Base-by-base conservation (phyloP, 1,140 invertebrate species). In the Samia ricini region DNA sequence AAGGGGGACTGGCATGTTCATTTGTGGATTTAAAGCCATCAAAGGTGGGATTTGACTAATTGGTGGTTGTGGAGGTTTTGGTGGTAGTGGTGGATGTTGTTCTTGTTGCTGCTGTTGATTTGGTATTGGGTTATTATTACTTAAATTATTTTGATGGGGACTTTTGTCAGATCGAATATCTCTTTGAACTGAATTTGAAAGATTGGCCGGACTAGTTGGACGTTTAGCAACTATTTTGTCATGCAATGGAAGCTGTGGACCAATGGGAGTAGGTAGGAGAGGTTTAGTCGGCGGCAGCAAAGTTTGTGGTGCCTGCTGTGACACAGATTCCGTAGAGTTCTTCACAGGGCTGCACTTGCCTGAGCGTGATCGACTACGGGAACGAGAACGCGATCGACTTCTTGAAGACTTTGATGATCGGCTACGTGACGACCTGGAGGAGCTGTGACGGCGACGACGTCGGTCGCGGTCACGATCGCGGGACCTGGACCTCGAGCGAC, bases 261-360 rank as follows among this genome's bases (percentile, higher is more conserved):
- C 85, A 24, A 87, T 79, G 18, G 81, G 83, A 59, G 82, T 86
- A 58, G 83, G 82, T 68, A 86, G 67, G 59, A 88, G 83, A 60
- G 88, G 76, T 70, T 86, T 85, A 60, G 87, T 83, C 72, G 88
- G 86, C 63, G 87, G 85, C 69, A 87, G 72, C 36, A 90, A 77
- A 63, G 79, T 79, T 76, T 81, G 80, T 58, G 79, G 74, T 63
- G 74, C 72, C 68, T 74, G 68, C 77, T 84, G 83, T 64, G 77
- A 73, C 64, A 68, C 77, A 64, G 69, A 61, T 64, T 77, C 73
- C 72, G 77, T 64, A 76, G 77, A 67, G 57, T 87, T 76, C 81
- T 85, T 89, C 74, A 70, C 64, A 69, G 85, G 88, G 83, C 88
- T 90, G 83, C 87, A 91, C 89, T 91, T 91, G 89, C 90, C 89